A percentile compares a stretch with the other conserved stretches of the same genome.
Conservation (phyloP, 2,797 vertebrate species). For the Melanotaenia boesemani region DNA sequence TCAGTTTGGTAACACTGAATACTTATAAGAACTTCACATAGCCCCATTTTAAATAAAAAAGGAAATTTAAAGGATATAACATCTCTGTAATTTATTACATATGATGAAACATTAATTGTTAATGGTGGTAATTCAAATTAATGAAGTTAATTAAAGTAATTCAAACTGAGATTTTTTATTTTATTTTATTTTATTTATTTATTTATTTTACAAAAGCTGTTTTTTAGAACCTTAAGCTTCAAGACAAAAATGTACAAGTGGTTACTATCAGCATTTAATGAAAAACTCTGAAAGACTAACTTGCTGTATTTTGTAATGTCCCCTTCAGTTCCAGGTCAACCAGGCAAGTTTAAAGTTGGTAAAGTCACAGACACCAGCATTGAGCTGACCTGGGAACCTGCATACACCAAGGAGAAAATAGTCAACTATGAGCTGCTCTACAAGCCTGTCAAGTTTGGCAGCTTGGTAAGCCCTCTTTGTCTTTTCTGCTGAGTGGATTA, state of each 20-base stretch:
- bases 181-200: no score
- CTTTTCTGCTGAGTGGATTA: slow-evolving; percentile 31
- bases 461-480: slow-evolving; percentile 84
- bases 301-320: background rate
- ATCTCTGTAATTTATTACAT: background rate
- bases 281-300: background rate
- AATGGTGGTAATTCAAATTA: no score
- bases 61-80: background rate
- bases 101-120: background rate
- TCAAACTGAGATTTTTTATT: background rate
- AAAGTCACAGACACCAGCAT: slow-evolving; percentile 94
- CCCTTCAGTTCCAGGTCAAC: slow-evolving; percentile 92
- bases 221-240: no score
- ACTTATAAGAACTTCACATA: no score
- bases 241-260: no score
- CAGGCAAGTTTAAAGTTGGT: slow-evolving; percentile 93
- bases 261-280: no score
- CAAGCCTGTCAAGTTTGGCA: slow-evolving; percentile 89
- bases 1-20: no score
- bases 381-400: slow-evolving; percentile 92
- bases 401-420: slow-evolving; percentile 92
- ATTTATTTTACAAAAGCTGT: no score
- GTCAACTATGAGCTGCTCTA: slow-evolving; percentile 95
- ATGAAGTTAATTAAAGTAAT: background rate
- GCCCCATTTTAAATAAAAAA: no score